Evolutionary conservation across 2,797 vertebrate species (phyloP), one percentile per base, ranked within the genome.

Genomic region (Avahi laniger): DNA sequence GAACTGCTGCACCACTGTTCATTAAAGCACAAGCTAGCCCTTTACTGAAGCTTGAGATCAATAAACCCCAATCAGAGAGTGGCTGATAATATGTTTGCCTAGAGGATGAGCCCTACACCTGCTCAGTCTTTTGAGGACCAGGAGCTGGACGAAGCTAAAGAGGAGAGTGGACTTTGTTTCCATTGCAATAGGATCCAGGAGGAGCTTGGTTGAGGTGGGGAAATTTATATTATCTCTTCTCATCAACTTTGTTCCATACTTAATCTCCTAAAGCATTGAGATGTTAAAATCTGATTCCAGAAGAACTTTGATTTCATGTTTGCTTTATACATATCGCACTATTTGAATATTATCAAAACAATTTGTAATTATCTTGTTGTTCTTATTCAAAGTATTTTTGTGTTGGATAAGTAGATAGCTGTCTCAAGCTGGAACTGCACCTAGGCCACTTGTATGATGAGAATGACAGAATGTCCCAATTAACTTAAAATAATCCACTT

Each of bases 401-500:
- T 73, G 4, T 13, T 46, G 54, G 33, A 48, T 20, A 35, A 50
- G 24, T 61, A 73, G 43, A 61, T n/a, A n/a, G 73, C 41, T 43
- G 4, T 91, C 65, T 90, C 67, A 76, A n/a, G 33, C 52, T 35
- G 33, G 7, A 7, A 50, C 43, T 63, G 3, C 50, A 63, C 20
- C 50, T 80, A 41, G 50, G 41, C 38, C 35, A 38, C 85, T 48
- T 79, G 24, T 38, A 50, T 69, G 8, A 59, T n/a, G 20, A 95
- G 30, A 91, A 73, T 61, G 88, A 81, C 33, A 57, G 22, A 92
- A 79, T 50, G 35, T 54, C 46, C 30, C 22, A 83, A 54, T 48
- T 61, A 78, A 89, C 50, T 72, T 82, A 78, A 96, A 96, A 88
- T 76, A 88, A 93, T 14, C 30, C 5, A 75, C 35, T 22, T 78